Evolutionary conservation across 1,140 invertebrate species (phyloP), one percentile per base, ranked within the genome.

Genomic region (Ephestia elutella): DNA sequence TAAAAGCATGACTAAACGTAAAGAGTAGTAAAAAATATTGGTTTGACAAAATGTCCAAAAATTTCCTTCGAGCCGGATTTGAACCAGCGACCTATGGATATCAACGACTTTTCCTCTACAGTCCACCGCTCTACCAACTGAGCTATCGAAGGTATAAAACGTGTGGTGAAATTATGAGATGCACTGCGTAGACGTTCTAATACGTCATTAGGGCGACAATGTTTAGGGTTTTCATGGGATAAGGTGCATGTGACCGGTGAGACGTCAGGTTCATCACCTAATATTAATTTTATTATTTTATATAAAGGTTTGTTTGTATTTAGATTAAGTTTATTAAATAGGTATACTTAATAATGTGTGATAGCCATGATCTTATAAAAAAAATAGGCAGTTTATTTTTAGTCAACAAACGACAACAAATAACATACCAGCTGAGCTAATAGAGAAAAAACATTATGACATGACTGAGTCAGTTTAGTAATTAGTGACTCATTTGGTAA

Each of bases 91-190:
- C 73, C 74, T 80, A 76, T 80, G 75, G 76, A 82, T 82, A 44
- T 57, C 75, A 60, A 56, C 53, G n/a, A 15, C 10, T 49, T 58
- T 59, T 8, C 66, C 63, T 60, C 76, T 78, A 80, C 78, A 77
- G 71, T 82, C 74, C 74, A 82, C 71, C 77, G 74, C 77, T 80
- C 77, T 80, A 80, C 77, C 76, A 80, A 77, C 74, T 77, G 74
- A 80, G 79, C 76, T 80, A 82, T 77, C 75, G 72, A 78, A 79
- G 76, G 75, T 25, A 25, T 7, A 25, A 25, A 7, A 25, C 7
- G 21, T 7, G 21, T 25, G 7, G n/a, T 51, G 68, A 73, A 73
- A 70, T 69, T 69, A 49, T 51, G 19, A 38, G 56, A 13, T 18
- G 13, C 5, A 28, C 11, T 21, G 9, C 13, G 18, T 50, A 13